Evolutionary conservation across 2,888 invertebrate genomes (phyloP), one percentile per base, ranked within the genome.

Genomic region (Calliopum simillimum): DNA sequence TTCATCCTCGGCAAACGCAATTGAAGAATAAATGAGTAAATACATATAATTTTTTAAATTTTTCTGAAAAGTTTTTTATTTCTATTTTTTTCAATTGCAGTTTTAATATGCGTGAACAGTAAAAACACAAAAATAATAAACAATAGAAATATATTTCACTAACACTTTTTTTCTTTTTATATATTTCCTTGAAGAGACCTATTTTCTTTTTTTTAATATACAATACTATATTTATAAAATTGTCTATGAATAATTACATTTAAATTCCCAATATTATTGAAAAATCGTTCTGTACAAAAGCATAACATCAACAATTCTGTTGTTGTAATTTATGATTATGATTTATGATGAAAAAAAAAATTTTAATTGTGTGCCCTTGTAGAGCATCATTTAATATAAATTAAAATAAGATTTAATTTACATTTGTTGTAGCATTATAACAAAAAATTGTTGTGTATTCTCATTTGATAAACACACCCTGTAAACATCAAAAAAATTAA

Each of bases 341-440:
- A 33, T 23, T 53, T 19, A 53, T n/a, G n/a, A n/a, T n/a, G n/a
- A 53, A 51, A 53, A 53, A 12, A 23, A 8, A 23, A 53, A 53
- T 11, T 4, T 13, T 33, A 33, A 33, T 5, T 8, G 1, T 33
- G 8, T 33, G 33, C 33, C 33, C 4, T 33, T 3, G 8, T 4
- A 33, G 33, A 33, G 33, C 33, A 33, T 33, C 8, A 33, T 33
- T 33, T 33, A 33, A 33, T 33, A 8, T 8, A 25, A 25, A 4
- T 25, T 25, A 25, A 21, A 53, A 23, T 14, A 19, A 53, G 53
- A 21, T 4, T 53, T 53, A 11, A 53, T 4, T 53, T 21, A 53
- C 21, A 23, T 53, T 53, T 53, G 53, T 53, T 53, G 53, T 53
- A 19, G 19, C 23, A 53, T 53, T 53, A 53, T 8, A 21, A 23